Conservation (phyloP, 2,888 invertebrate species). For the Pterostichus niger region DNA sequence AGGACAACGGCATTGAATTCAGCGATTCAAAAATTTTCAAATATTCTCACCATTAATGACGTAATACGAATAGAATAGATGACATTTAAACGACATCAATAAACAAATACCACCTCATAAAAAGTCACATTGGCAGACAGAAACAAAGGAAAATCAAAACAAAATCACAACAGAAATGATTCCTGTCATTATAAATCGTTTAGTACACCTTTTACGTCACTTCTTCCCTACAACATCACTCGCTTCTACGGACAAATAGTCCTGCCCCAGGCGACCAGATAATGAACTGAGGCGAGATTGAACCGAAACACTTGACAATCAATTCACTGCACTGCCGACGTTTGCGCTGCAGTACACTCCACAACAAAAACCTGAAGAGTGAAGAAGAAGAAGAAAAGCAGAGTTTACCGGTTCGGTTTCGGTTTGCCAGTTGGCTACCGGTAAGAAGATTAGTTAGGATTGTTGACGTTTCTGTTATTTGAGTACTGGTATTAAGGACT, state of each 20-base stretch:
- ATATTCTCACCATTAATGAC: too few relatives aligned
- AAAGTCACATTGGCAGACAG: constrained; percentile 17
- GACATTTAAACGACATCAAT: background rate
- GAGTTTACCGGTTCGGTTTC: constrained; percentile 1
- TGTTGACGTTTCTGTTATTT: background rate
- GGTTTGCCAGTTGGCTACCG: background rate
- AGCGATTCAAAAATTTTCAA: too few relatives aligned
- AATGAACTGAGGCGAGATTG: constrained; percentile 69
- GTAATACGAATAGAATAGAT: too few relatives aligned
- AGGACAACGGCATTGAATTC: too few relatives aligned
- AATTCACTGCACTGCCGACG: constrained; percentile 69
- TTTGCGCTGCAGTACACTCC: constrained; percentile 69
- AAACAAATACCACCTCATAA: constrained; percentile 24
- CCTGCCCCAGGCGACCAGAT: constrained; percentile 63
- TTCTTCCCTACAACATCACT: constrained; percentile 14
- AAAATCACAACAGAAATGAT: constrained; percentile 72
- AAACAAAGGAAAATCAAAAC: constrained; percentile 55
- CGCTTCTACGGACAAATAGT: constrained; percentile 20
- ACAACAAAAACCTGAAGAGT: constrained; percentile 67
- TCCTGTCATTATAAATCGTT: constrained; percentile 75
- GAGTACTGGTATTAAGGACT: background rate
- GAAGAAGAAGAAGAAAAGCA: constrained; percentile 37
- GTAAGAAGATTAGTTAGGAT: constrained; percentile 4
- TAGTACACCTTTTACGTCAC: constrained; percentile 70
- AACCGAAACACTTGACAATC: constrained; percentile 71